Base-by-base conservation (phyloP, 2,113 vertebrate genomes). In the Calyptomena viridis region DNA sequence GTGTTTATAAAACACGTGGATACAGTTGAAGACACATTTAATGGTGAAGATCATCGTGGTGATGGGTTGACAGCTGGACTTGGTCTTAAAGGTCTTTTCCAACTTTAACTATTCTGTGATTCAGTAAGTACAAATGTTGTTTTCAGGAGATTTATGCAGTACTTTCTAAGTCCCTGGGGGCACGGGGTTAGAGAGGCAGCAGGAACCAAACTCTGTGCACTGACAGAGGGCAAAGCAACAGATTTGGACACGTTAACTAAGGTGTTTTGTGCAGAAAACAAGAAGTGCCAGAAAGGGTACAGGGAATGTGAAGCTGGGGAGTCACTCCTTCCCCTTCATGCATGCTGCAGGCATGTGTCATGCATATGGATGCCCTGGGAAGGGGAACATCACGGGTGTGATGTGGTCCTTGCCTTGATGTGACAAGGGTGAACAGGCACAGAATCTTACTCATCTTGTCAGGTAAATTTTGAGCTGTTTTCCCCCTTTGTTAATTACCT, bases 301-400 rank as follows among this genome's bases (percentile, higher is more conserved):
- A 33, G 25, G 37, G 20, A 4, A 44, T 10, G 30, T 7, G 31
- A 39, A 8, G 9, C 8, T 7, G 5, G 4, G 6, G 20, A 47
- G 49, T 62, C 4, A 3, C 5, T 39, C 33, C 24, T 35, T 71
- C 12, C 7, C 37, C 37, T 72, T 42, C 4, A 1, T 12, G 21
- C 0, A 1, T 9, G 27, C 31, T 37, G 30, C 40, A 31, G 23
- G 24, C 12, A 3, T 4, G 23, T 5, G 11, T 27, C 2, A 0
- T 7, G 30, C 7, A 31, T 60, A 58, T 5, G 22, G 67, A 30
- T 5, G 25, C 3, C 2, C 12, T 11, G 13, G 23, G 39, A 33
- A 55, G 33, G 22, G 33, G 12, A 42, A 30, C 31, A 20, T 10
- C 28, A 17, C 4, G 31, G 30, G 21, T 58, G 17, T 2, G 6